phyloP scores from a whole-genome alignment of 2,113 vertebrate genomes.

The Protomyctophum bolini region DNA sequence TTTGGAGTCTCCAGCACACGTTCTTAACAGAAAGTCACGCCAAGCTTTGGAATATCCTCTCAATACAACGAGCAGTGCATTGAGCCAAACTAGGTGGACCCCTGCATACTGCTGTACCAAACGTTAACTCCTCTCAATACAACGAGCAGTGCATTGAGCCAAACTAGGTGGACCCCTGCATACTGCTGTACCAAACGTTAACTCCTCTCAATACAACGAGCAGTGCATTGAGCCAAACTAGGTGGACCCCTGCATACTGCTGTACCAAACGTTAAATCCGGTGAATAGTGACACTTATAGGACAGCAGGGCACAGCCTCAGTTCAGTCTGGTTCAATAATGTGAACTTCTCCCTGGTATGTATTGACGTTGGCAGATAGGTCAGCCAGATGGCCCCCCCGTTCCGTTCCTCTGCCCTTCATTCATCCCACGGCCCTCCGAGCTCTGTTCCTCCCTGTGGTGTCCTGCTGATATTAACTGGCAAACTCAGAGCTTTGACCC shows the following conservation, averaged over 20 bases:
- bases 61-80: background rate
- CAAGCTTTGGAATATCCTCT: background rate
- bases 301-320: background rate
- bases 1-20: constrained; percentile 25
- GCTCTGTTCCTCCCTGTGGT: constrained; percentile 47
- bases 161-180: no score
- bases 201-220: no score
- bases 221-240: no score
- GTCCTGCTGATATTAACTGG: constrained; percentile 42
- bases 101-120: no score
- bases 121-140: no score
- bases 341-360: constrained; percentile 28
- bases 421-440: constrained; percentile 42
- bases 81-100: background rate
- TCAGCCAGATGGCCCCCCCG: constrained; percentile 53
- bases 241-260: no score
- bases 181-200: no score
- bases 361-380: constrained; percentile 32
- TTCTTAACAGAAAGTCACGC: background rate
- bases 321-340: constrained; percentile 17
- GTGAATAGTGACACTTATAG: no score
- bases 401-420: constrained; percentile 41
- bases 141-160: no score
- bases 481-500: constrained; percentile 64
- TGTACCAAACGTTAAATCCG: no score